Base-by-base conservation (phyloP, 2,888 invertebrate species). In the Caenorhabditis sp. region DNA sequence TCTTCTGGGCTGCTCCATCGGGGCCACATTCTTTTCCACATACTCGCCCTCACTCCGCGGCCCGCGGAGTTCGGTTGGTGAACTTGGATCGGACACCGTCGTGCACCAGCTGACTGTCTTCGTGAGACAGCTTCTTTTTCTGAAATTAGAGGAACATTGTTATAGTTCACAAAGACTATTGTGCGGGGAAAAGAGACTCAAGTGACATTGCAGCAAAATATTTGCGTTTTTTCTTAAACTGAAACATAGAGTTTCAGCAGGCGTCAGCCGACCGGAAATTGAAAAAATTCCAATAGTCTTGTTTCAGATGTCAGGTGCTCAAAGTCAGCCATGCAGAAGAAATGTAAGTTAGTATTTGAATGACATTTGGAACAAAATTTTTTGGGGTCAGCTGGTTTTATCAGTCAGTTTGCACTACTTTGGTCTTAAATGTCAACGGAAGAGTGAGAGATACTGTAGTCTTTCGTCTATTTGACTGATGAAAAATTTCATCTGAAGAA, bases 21-120 rank as follows among this genome's bases (percentile, higher is more conserved):
- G 20, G 20, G n/a, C 18, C 18, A 35, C 35, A 13, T 50, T 44
- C 9, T 60, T 70, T 26, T 74, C 74, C 9, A 74, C 60, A 20
- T 74, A 74, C 13, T 74, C 71, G 0, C 71, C 62, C 35, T 40
- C 53, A 11, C 62, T 44, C n/a, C n/a, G 35, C 5, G 53, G 62
- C 40, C 18, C 22, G 6, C 26, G 55, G 18, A 60, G 40, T 22
- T 26, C 50, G 0, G 40, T 50, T 15, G 74, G 65, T 11, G 65
- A 8, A 5, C 28, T 53, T 13, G 50, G 3, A n/a, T 76, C 76
- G 1, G 67, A 67, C 22, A 76, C 76, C 40, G 61, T 76, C n/a
- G 37, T 15, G n/a, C 67, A 53, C 32, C 58, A 76, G 55, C 76
- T 76, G 6, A 76, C 76, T 26, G 76, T 67, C 44, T 76, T 76